Conservation (phyloP, 2,797 vertebrate genomes). For the Pogoniulus pusillus region DNA sequence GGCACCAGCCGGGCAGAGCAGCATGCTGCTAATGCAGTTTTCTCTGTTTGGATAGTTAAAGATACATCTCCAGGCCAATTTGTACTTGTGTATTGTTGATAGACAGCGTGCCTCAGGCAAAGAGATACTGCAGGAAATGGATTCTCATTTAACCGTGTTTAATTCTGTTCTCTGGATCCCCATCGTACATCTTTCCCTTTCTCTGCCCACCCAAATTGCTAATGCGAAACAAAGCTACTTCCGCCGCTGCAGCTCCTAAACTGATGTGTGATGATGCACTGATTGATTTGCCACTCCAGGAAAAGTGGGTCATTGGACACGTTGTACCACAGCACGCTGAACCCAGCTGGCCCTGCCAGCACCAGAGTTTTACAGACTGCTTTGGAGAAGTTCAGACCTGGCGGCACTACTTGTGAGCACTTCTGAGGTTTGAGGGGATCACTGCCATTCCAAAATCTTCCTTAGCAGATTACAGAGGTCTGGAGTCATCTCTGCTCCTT, state of each 20-base stretch:
- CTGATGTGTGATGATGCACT: constrained; percentile 62
- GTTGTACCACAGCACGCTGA: constrained; percentile 19
- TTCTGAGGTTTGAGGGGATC: not conserved
- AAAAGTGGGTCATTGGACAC: constrained; percentile 57
- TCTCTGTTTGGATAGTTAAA: constrained; percentile 61
- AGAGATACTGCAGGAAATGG: constrained; percentile 67
- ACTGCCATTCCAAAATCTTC: not conserved
- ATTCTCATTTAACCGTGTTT: constrained; percentile 69
- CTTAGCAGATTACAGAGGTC: not conserved
- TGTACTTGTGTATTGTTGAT: constrained; percentile 65
- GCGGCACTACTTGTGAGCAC: not conserved
- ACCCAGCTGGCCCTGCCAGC: constrained; percentile 1
- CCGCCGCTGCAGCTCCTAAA: constrained; percentile 48
- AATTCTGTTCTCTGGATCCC: constrained; percentile 65
- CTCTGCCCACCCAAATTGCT: constrained; percentile 67
- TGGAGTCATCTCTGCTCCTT: constrained; percentile 11
- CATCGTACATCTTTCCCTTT: constrained; percentile 63
- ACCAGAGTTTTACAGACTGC: not conserved
- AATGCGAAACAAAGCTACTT: constrained; percentile 72
- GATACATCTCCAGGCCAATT: constrained; percentile 57
- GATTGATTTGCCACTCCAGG: constrained; percentile 65
- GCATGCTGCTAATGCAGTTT: constrained; percentile 44
- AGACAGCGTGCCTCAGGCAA: constrained; percentile 52
- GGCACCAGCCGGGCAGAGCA: constrained; percentile 21
- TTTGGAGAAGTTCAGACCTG: constrained; percentile 37